Percentiles rank a stretch among this genome's conserved stretches.
These are phyloP conservation scores for Amazona vittata DNA, from an alignment of 2,113 vertebrate species.

Conservation along the genomic window DNA sequence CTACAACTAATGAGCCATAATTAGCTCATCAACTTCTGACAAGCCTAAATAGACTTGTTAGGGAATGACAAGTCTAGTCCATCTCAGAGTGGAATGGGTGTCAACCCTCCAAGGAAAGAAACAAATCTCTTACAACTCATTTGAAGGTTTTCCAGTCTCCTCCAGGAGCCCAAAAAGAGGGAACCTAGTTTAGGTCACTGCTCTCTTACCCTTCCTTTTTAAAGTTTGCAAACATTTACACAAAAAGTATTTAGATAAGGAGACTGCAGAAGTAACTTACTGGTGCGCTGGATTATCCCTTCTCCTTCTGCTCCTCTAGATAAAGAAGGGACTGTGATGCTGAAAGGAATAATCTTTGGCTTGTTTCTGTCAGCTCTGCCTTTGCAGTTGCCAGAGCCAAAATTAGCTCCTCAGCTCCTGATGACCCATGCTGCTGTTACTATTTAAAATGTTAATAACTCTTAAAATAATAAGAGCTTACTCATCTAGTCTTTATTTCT, in stretches of 20 bases:
- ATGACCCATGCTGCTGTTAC: not conserved
- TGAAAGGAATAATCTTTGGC: not conserved
- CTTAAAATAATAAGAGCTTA: constrained; percentile 23
- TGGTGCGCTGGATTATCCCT: not conserved
- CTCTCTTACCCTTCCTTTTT: not conserved
- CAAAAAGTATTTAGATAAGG: not conserved
- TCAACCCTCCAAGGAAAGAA: not conserved
- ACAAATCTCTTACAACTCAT: not conserved
- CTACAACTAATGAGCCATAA: not conserved
- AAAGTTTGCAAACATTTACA: not conserved
- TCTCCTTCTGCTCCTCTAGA: not conserved
- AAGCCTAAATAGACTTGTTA: constrained; percentile 31
- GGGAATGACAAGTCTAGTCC: not conserved
- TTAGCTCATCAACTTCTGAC: constrained; percentile 35
- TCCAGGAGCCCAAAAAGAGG: not conserved
- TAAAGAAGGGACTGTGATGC: not conserved
- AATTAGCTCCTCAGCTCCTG: constrained; percentile 20
- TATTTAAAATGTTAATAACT: constrained; percentile 6
- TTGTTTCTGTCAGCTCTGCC: not conserved
- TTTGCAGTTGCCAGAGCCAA: not conserved
- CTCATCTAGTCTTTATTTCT: constrained; percentile 17
- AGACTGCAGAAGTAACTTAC: not conserved
- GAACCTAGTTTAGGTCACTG: not conserved
- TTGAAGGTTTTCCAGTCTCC: not conserved
- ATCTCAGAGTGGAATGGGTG: not conserved